A percentile compares a stretch with the other conserved stretches of the same genome.
Conservation (phyloP, 2,888 invertebrate genomes). For the Epirrhoe tristata region DNA sequence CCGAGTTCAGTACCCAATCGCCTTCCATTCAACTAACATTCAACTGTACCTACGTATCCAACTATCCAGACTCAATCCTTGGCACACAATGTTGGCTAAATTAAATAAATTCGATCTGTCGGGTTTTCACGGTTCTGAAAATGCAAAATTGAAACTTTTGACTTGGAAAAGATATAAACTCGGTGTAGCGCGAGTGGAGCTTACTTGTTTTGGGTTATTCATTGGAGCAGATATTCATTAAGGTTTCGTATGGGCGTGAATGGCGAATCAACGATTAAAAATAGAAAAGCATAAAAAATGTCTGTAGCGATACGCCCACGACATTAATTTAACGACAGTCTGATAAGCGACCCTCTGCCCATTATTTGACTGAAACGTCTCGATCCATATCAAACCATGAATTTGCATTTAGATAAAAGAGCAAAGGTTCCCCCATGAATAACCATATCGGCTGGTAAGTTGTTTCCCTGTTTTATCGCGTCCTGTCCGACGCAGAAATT, state of each 20-base stretch:
- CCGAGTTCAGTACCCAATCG: conserved; percentile 39
- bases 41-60: conserved; percentile 50
- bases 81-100: conserved; percentile 31
- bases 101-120: conserved; percentile 29
- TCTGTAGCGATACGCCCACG: conserved; percentile 10
- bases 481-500: conserved; percentile 48
- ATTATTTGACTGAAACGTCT: conserved; percentile 36
- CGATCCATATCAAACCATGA: conserved; percentile 41
- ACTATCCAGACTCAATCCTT: conserved; percentile 40
- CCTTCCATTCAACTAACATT: conserved; percentile 54
- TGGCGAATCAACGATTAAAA: background rate
- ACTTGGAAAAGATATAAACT: conserved; percentile 25
- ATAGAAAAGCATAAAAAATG: conserved; percentile 9
- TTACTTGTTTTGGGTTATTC: conserved; percentile 22
- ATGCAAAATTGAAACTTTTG: conserved; percentile 26
- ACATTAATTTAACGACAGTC: conserved; percentile 16
- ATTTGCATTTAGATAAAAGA: conserved; percentile 45
- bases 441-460: conserved; percentile 39
- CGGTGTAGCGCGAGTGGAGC: conserved; percentile 5
- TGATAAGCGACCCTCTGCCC: conserved; percentile 27
- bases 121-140: conserved; percentile 15
- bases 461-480: conserved; percentile 48
- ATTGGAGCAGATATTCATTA: conserved; percentile 7
- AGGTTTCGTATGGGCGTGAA: conserved; percentile 1
- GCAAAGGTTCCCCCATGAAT: conserved; percentile 36